Conservation (phyloP, 2,797 vertebrate species). For the Tinamus major region DNA sequence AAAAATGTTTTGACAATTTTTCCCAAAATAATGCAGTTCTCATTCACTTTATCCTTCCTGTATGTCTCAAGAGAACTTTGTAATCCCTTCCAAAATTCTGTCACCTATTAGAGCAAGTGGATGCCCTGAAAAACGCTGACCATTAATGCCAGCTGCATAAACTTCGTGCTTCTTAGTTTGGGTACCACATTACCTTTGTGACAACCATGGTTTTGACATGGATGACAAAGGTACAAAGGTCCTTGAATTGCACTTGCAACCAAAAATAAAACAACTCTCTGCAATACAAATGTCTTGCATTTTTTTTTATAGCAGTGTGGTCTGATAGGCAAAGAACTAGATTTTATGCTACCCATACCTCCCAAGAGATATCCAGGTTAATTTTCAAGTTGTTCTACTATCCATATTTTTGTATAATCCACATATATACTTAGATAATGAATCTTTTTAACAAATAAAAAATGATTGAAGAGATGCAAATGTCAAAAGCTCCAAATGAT, state of each 20-base stretch:
- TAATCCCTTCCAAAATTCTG: not conserved
- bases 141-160: not conserved
- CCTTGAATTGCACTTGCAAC: not conserved
- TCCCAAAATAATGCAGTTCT: not conserved
- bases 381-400: constrained; percentile 55
- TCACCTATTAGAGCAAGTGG: not conserved
- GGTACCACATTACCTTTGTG: fast-evolving
- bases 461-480: constrained; percentile 68
- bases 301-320: not conserved
- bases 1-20: constrained; percentile 4
- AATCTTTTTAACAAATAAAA: constrained; percentile 50
- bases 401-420: constrained; percentile 44
- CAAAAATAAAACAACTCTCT: not conserved
- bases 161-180: not conserved
- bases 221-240: not conserved
- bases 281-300: not conserved
- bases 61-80: not conserved
- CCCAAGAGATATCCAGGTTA: constrained; percentile 53
- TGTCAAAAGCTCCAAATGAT: constrained; percentile 64
- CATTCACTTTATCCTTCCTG: not conserved
- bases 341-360: constrained; percentile 24
- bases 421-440: constrained; percentile 33
- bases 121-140: not conserved
- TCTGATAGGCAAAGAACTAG: constrained; percentile 15
- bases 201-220: not conserved